These are phyloP conservation scores for Apis florea DNA, from an alignment of 1,140 invertebrate genomes.

Conservation along the genomic window DNA sequence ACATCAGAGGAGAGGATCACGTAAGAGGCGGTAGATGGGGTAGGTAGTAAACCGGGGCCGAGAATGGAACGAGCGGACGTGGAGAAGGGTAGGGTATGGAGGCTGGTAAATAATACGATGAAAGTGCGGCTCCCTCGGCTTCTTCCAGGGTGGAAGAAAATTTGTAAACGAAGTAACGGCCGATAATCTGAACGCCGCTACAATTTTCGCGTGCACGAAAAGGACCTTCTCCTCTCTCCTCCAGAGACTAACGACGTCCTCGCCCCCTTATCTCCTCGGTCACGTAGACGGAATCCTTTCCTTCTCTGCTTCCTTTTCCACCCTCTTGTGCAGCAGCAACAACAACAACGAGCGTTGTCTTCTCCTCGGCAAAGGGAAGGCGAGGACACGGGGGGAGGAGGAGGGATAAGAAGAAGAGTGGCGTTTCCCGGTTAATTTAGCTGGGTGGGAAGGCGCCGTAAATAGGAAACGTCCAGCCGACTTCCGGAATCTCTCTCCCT, in stretches of 20 bases:
- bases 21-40: background rate
- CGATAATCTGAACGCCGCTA: slow-evolving; percentile 63
- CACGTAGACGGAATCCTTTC: slow-evolving; percentile 69
- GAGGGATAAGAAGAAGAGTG: slow-evolving; percentile 76
- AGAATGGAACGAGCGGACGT: background rate
- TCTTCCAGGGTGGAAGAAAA: slow-evolving; percentile 41
- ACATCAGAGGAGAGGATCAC: background rate
- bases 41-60: background rate
- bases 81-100: slow-evolving; percentile 31
- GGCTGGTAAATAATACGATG: slow-evolving; percentile 59
- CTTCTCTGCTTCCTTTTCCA: background rate
- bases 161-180: slow-evolving; percentile 70
- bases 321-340: no score
- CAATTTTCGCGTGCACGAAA: slow-evolving; percentile 76
- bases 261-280: slow-evolving; percentile 77
- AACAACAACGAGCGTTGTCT: background rate
- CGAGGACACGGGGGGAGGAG: slow-evolving; percentile 63
- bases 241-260: slow-evolving; percentile 78
- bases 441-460: slow-evolving; percentile 70
- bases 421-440: slow-evolving; percentile 76
- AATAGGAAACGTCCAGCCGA: slow-evolving; percentile 73
- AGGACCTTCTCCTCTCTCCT: slow-evolving; percentile 76
- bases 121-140: slow-evolving; percentile 19
- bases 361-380: slow-evolving; percentile 62
- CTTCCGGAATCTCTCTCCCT: slow-evolving; percentile 27